Evolutionary conservation across 2,797 vertebrate genomes (phyloP), one percentile per base, ranked within the genome.

Genomic region (Sebastolobus altivelis): DNA sequence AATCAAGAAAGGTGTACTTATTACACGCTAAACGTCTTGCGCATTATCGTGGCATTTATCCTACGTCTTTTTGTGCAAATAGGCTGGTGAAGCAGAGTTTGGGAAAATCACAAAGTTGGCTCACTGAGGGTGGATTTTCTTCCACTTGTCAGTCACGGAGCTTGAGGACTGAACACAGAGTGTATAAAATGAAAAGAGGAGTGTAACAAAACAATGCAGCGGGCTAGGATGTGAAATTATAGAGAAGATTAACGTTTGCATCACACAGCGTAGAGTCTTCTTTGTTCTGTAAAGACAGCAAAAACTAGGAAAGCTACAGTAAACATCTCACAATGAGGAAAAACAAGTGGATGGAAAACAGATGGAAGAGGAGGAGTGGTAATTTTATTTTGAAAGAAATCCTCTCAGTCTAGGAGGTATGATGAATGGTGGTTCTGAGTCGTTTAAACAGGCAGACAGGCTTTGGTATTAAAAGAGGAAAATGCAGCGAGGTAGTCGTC

Each of bases 401-500:
- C 58, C 68, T 88, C 31, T 72, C 60, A 40, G 69, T 75, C 81
- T 61, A n/a, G 43, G 65, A 72, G 66, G n/a, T 73, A 37, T 87
- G 88, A 94, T 89, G 49, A 81, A 91, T 90, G 78, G 49, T 43
- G 66, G 82, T 68, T 82, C 4, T 65, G 71, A 83, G 61, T 70
- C 8, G 10, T 72, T 83, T 52, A 68, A 87, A 73, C 80, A 87
- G 70, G 56, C 66, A 71, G 77, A 72, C 61, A 61, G 58, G 68
- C 33, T 75, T 83, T 43, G 40, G 60, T 81, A 75, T 84, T 77
- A 72, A 84, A 89, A 83, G 54, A 6, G 43, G 75, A 65, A 72
- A 78, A 80, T 82, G 74, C 46, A 67, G 49, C 13, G 27, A 84
- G 54, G 71, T 52, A 35, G 66, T 66, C 63, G n/a, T 72, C 75